Percentiles rank a stretch among this genome's conserved stretches.
phyloP scores from a whole-genome alignment of 2,797 vertebrate species.

The Acanthurus tractus region DNA sequence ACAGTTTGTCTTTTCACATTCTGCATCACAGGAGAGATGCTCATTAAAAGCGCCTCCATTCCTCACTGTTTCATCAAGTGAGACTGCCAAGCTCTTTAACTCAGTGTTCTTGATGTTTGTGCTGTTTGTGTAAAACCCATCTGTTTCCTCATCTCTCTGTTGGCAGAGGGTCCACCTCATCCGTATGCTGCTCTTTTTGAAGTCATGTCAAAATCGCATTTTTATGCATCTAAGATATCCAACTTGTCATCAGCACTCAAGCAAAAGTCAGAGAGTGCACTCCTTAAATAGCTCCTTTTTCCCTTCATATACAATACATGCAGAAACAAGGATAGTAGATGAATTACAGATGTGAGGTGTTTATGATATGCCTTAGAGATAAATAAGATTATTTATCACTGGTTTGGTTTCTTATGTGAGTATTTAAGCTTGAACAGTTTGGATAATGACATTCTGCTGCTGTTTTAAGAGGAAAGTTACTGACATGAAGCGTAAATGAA shows the following conservation, averaged over 20 bases:
- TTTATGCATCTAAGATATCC: conserved; percentile 83
- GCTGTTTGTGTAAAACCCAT: conserved; percentile 90
- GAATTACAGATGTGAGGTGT: conserved; percentile 39
- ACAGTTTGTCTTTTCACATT: conserved; percentile 84
- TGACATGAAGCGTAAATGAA: conserved; percentile 50
- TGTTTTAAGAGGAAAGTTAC: conserved; percentile 43
- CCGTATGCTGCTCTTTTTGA: conserved; percentile 89
- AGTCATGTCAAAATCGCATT: conserved; percentile 86
- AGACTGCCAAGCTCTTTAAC: conserved; percentile 89
- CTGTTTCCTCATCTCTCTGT: conserved; percentile 87
- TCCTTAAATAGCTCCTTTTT: conserved; percentile 75
- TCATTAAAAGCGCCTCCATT: conserved; percentile 88
- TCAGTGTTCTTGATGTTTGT: conserved; percentile 89
- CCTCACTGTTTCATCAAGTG: conserved; percentile 87
- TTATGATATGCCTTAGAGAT: conserved; percentile 25
- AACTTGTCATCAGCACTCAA: conserved; percentile 82
- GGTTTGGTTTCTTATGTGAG: conserved; percentile 7
- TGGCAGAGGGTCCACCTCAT: conserved; percentile 88
- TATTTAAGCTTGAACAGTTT: conserved; percentile 15
- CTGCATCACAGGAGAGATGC: conserved; percentile 85
- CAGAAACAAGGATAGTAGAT: conserved; percentile 38
- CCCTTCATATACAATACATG: conserved; percentile 56
- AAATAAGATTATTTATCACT: conserved; percentile 4
- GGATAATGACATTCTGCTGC: conserved; percentile 13
- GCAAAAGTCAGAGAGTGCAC: conserved; percentile 77